Evolutionary conservation across 2,888 invertebrate genomes (phyloP).

Genomic region (Fragum sueziense): DNA sequence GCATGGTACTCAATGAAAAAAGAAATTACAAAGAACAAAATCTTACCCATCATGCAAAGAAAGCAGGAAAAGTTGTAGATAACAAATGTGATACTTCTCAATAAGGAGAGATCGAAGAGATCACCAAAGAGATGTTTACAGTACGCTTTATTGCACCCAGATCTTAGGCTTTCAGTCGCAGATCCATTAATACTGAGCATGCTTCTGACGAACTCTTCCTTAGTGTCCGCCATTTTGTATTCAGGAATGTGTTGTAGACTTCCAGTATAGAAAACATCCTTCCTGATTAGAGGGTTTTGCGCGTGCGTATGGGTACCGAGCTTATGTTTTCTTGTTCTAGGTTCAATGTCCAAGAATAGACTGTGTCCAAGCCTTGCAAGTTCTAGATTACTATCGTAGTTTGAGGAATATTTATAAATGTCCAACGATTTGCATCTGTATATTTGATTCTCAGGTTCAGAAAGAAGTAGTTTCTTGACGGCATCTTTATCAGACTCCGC

Average conservation of each 20-base stretch:
- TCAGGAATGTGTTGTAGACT: conserved; percentile 91
- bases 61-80: conserved; percentile 77
- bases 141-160: background rate
- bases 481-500: background rate
- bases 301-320: background rate
- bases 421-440: conserved; percentile 65
- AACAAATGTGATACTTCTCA: conserved; percentile 92
- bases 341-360: conserved; percentile 44
- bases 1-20: too few relatives aligned
- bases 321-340: conserved; percentile 17
- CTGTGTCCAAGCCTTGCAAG: conserved; percentile 54
- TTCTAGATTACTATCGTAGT: conserved; percentile 34
- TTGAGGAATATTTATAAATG: conserved; percentile 33
- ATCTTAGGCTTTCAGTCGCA: conserved; percentile 11
- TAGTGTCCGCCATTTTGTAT: conserved; percentile 55
- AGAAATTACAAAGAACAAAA: too few relatives aligned
- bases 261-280: conserved; percentile 98
- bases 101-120: conserved; percentile 89
- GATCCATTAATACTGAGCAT: conserved; percentile 47
- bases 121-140: conserved; percentile 32
- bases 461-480: background rate
- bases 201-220: conserved; percentile 55
- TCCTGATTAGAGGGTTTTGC: conserved; percentile 89
- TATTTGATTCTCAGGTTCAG: conserved; percentile 38
- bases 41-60: conserved; percentile 78